Evolutionary conservation across 2,888 invertebrate species (phyloP), one percentile per base, ranked within the genome.

Genomic region (Syrphus vitripennis): DNA sequence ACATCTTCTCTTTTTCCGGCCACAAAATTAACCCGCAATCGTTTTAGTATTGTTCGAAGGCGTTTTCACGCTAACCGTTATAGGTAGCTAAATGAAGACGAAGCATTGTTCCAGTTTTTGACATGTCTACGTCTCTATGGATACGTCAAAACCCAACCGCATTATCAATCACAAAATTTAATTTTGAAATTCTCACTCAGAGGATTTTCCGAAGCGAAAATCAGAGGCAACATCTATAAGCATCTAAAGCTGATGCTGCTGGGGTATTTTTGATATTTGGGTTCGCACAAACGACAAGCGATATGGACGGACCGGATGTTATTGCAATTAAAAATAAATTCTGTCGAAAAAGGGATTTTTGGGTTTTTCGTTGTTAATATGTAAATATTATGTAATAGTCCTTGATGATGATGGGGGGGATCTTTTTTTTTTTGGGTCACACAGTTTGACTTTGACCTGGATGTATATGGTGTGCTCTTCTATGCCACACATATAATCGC

Each of bases 171-270:
- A 67, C 12, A 21, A 67, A 67, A 31, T 50, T 42, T 48, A 67
- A 67, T 67, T 67, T 67, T 34, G 67, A 67, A 67, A 48, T 34
- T 67, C 65, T 48, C n/a, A 34, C 50, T 48, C n/a, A 34, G 48
- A n/a, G 21, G n/a, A 21, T 50, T 31, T 67, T 26, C 14, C 9
- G 7, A 50, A 50, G 48, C 48, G 34, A 48, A 67, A 67, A 29
- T 9, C 14, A 14, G n/a, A 21, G 3, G 12, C 24, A 0, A 3
- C 2, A 5, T n/a, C 37, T 37, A 37, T 14, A n/a, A n/a, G n/a
- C n/a, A n/a, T n/a, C n/a, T n/a, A n/a, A n/a, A n/a, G n/a, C n/a
- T 3, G 34, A 34, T 12, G 21, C 10, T 10, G 45, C 9, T 19
- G 21, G 21, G n/a, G n/a, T n/a, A n/a, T n/a, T n/a, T n/a, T n/a